Base-by-base conservation (phyloP, 2,797 vertebrate genomes). In the Takifugu ocellatus region DNA sequence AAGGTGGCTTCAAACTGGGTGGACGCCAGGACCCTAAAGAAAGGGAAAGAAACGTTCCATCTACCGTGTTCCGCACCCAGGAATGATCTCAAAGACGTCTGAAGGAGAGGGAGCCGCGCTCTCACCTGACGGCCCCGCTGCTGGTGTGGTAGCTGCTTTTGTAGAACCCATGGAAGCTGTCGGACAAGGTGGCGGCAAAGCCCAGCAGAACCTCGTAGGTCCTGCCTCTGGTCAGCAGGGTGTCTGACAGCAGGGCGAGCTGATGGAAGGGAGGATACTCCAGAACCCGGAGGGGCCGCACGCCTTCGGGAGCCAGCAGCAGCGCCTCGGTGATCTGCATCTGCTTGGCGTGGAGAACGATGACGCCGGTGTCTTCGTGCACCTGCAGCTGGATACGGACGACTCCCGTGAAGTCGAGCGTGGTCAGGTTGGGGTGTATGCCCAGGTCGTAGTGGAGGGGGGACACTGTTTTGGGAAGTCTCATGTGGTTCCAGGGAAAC, bases 1-100 rank as follows among this genome's bases (percentile, higher is more conserved):
- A 91, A 92, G 0, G 94, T 95, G 0, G 94, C 90, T 78, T 98
- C 94, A 78, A 97, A 95, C 49, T 97, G 95, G 0, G 96, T 96
- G 39, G 92, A 93, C 0, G 94, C 95, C 72, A 98, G 53, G 43
- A 90, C 63, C 65, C 95, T 97, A 49, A 24, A 11, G 47, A 66
- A 8, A 48, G 50, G 3, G 2, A 9, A 56, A 48, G 1, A 55
- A 6, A 31, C 25, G 5, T 39, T 27, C 1, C 10, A 3, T 9
- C 10, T 33, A 12, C 6, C 8, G 9, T 12, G 11, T 11, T 14
- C 10, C 24, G 10, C 14, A 15, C 5, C 11, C 47, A 25, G 47
- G 47, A 3, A 6, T 27, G 5, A 21, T 21, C 44, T n/a, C 36
- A 33, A 9, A 33, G 33, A 43, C n/a, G 25, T 33, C 5, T 9